A percentile compares a stretch with the other conserved stretches of the same genome.
Conservation (phyloP, 2,888 invertebrate genomes). For the Trissolcus japonicus region DNA sequence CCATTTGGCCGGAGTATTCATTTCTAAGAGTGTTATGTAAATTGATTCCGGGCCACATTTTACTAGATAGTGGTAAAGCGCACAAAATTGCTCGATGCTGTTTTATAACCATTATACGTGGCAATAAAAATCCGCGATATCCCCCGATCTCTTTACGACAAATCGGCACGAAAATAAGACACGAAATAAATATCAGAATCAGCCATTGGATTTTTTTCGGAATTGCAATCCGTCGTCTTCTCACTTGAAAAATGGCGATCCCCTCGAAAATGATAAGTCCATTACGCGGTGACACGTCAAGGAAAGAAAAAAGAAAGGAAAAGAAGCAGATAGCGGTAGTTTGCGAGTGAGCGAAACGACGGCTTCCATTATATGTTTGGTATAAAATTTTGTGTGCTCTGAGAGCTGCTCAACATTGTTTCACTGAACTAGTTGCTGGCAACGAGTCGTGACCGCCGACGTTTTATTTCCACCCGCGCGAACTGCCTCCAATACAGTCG, state of each 20-base stretch:
- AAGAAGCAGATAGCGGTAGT: slow-evolving; percentile 23
- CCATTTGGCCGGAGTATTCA: slow-evolving; percentile 35
- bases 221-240: too few relatives aligned
- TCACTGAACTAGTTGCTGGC: slow-evolving; percentile 50
- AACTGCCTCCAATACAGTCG: slow-evolving; percentile 57
- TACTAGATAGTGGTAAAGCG: slow-evolving; percentile 23
- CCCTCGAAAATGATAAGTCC: slow-evolving; percentile 13
- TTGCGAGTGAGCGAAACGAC: slow-evolving; percentile 40
- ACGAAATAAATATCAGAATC: slow-evolving; percentile 19
- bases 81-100: slow-evolving; percentile 14
- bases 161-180: slow-evolving; percentile 17
- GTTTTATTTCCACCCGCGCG: slow-evolving; percentile 58
- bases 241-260: too few relatives aligned
- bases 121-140: slow-evolving; percentile 24
- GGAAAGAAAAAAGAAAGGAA: slow-evolving; percentile 10
- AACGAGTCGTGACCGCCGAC: slow-evolving; percentile 60
- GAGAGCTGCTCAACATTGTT: slow-evolving; percentile 49
- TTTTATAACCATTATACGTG: slow-evolving; percentile 13
- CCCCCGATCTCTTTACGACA: slow-evolving; percentile 6
- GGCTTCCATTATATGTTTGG: slow-evolving; percentile 44
- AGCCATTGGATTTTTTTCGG: slow-evolving; percentile 2
- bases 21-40: slow-evolving; percentile 45
- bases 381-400: slow-evolving; percentile 35
- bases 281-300: slow-evolving; percentile 33
- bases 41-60: slow-evolving; percentile 44